phyloP scores from a whole-genome alignment of 2,113 vertebrate species.

The Caranx melampygus region DNA sequence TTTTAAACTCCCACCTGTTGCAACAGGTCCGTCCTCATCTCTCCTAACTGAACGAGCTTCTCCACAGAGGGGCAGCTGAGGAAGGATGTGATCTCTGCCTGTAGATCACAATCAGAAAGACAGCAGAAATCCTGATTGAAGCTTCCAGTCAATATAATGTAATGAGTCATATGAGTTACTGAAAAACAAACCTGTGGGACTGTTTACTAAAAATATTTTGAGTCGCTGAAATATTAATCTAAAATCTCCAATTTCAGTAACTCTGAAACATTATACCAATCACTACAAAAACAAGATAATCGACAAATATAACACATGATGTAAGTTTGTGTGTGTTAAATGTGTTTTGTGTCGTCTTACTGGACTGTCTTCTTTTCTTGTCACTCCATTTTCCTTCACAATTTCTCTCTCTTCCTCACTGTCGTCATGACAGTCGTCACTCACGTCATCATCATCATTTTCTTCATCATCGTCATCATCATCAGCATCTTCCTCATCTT shows the following conservation, averaged over 20 bases:
- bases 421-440: conserved; percentile 45
- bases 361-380: conserved; percentile 60
- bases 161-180: background rate
- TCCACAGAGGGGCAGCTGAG: conserved; percentile 91
- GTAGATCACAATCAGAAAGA: background rate
- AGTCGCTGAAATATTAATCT: background rate
- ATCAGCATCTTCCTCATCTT: conserved; percentile 66
- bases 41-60: conserved; percentile 89
- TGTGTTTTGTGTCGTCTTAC: conserved; percentile 40
- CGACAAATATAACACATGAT: too few species aligned
- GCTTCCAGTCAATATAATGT: background rate
- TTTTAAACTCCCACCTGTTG: conserved; percentile 81
- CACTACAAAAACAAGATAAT: too few species aligned
- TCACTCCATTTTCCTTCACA: conserved; percentile 61
- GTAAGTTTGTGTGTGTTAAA: background rate
- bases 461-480: conserved; percentile 39
- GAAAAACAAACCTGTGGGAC: background rate
- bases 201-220: too few species aligned
- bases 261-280: too few species aligned
- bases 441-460: background rate
- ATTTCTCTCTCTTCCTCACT: conserved; percentile 15
- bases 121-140: background rate
- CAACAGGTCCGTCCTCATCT: conserved; percentile 85
- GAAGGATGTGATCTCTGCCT: conserved; percentile 86
- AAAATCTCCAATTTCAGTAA: background rate